Evolutionary conservation across 2,113 vertebrate species (phyloP).

Genomic region (Vireo altiloquus): DNA sequence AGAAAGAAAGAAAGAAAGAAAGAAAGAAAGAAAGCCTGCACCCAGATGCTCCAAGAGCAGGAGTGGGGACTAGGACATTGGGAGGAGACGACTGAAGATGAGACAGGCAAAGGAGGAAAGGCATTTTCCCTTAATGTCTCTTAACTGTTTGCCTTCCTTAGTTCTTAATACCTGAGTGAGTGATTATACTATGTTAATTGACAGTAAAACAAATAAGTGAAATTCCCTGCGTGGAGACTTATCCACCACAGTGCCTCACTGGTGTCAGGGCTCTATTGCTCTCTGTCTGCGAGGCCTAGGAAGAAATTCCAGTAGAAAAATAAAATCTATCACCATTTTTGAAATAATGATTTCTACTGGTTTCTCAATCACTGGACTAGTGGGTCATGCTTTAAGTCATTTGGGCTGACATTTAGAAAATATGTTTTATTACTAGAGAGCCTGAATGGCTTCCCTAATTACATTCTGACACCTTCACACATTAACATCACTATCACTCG

Average conservation of each 20-base stretch:
- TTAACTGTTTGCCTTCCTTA: not conserved
- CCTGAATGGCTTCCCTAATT: not conserved
- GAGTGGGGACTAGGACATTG: not conserved
- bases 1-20: not conserved
- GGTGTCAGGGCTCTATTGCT: not conserved
- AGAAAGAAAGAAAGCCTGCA: no score
- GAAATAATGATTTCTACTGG: not conserved
- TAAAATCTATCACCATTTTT: not conserved
- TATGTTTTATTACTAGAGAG: not conserved
- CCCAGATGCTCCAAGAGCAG: not conserved
- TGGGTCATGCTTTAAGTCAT: not conserved
- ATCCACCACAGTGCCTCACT: not conserved
- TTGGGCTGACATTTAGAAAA: slow-evolving; percentile 1
- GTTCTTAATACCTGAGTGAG: not conserved
- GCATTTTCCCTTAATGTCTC: not conserved
- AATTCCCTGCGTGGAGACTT: not conserved
- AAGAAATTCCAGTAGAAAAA: not conserved
- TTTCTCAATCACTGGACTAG: not conserved
- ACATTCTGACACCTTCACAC: not conserved
- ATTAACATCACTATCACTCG: not conserved
- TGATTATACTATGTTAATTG: not conserved
- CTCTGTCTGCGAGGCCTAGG: not conserved
- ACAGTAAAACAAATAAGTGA: not conserved
- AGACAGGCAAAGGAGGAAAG: fast-evolving
- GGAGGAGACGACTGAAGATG: not conserved